phyloP scores from a whole-genome alignment of 2,113 vertebrate species.

The Limanda limanda region DNA sequence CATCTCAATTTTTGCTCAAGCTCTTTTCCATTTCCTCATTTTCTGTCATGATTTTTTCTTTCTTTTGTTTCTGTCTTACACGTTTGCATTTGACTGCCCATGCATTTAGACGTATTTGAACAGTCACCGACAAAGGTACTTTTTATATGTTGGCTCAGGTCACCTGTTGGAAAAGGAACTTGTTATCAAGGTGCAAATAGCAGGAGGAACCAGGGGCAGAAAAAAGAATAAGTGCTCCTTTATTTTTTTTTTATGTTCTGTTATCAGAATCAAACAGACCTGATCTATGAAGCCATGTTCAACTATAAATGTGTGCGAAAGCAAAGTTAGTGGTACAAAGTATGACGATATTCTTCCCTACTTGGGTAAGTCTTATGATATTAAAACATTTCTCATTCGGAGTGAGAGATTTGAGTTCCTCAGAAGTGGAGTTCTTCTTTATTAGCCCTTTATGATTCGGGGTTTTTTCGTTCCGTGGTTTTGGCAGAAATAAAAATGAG shows the following conservation, averaged over 20 bases:
- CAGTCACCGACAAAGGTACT: neutral
- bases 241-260: neutral
- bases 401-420: slow-evolving; percentile 53
- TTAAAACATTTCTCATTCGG: slow-evolving; percentile 15
- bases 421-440: slow-evolving; percentile 21
- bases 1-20: slow-evolving; percentile 32
- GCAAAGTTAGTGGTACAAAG: neutral
- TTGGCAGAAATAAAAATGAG: slow-evolving; percentile 55
- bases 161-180: slow-evolving; percentile 12
- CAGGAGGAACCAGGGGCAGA: neutral
- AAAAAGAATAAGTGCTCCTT: neutral
- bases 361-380: slow-evolving; percentile 38
- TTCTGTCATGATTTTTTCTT: slow-evolving; percentile 16
- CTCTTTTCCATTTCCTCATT: slow-evolving; percentile 70
- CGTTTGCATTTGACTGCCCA: slow-evolving; percentile 38
- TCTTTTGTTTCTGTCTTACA: slow-evolving; percentile 8
- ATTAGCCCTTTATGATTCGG: slow-evolving; percentile 48
- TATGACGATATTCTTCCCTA: neutral
- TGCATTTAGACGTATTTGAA: slow-evolving; percentile 26
- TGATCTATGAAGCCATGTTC: too few relatives aligned
- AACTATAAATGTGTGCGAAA: neutral
- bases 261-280: neutral
- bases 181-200: neutral
- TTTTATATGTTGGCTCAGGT: slow-evolving; percentile 9
- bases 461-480: slow-evolving; percentile 34